These are phyloP conservation scores for Microplitis demolitor DNA, from an alignment of 1,140 invertebrate species.

Conservation along the genomic window DNA sequence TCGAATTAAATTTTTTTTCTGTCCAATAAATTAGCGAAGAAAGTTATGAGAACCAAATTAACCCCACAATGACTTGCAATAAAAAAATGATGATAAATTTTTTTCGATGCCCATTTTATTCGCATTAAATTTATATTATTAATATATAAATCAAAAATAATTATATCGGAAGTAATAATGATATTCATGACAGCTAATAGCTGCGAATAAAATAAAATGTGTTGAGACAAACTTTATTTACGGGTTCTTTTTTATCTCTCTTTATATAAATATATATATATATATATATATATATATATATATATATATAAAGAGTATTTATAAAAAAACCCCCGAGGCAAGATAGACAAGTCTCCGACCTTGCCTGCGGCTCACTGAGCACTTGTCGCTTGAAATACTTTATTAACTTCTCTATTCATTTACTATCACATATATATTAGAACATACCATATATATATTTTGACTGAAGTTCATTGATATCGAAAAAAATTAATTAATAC, in stretches of 20 bases:
- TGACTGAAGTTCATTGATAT: too few relatives aligned
- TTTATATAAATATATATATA: neutral
- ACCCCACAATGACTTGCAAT: too few relatives aligned
- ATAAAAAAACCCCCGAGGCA: constrained; percentile 6
- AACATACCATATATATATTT: neutral
- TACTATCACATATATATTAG: neutral
- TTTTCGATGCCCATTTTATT: too few relatives aligned
- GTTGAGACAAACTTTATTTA: neutral
- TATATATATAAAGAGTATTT: neutral
- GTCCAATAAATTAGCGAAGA: too few relatives aligned
- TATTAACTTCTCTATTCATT: neutral
- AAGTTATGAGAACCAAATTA: too few relatives aligned
- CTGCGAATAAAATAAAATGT: neutral
- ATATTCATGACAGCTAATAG: too few relatives aligned
- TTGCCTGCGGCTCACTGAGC: constrained; percentile 29
- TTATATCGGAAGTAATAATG: neutral
- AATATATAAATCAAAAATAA: neutral
- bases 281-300: neutral
- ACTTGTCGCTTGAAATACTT: constrained; percentile 11
- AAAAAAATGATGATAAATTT: too few relatives aligned
- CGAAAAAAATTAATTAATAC: too few relatives aligned
- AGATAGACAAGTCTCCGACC: constrained; percentile 25
- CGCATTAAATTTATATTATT: too few relatives aligned
- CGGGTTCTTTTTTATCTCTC: neutral
- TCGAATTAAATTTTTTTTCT: too few relatives aligned